Percentiles rank a stretch among this genome's conserved stretches.
phyloP scores from a whole-genome alignment of 1,140 invertebrate species.

The Ylistrum balloti region DNA sequence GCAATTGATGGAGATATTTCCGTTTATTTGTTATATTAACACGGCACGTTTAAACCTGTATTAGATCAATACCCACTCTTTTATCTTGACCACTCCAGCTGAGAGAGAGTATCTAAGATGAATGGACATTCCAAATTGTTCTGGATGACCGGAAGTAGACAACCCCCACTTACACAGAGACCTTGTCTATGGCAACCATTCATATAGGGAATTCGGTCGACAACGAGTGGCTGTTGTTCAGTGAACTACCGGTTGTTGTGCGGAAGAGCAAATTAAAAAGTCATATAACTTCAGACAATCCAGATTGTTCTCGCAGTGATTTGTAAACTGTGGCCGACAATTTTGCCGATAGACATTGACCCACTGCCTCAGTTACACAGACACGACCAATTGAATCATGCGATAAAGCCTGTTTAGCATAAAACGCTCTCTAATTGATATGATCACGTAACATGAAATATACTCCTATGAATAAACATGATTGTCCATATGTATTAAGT shows the following conservation, averaged over 20 bases:
- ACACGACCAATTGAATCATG: not conserved
- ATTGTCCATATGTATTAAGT: not conserved
- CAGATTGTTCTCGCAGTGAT: not conserved
- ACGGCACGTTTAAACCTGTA: too few species aligned
- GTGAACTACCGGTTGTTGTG: not conserved
- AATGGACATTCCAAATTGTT: too few species aligned
- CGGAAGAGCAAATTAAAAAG: not conserved
- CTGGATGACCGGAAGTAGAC: too few species aligned
- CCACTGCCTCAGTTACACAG: not conserved
- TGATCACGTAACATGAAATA: not conserved
- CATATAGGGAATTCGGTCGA: not conserved
- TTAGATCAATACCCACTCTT: too few species aligned
- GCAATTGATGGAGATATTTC: too few species aligned
- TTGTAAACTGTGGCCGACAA: not conserved
- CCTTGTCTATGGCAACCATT: too few species aligned
- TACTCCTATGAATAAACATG: not conserved
- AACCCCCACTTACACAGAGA: too few species aligned
- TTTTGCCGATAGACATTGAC: not conserved
- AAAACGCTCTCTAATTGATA: not conserved
- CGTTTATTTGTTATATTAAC: too few species aligned
- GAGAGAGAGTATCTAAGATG: too few species aligned
- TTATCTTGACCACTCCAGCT: too few species aligned
- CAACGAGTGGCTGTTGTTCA: not conserved
- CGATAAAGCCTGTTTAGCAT: not conserved
- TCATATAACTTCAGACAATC: not conserved